Percentiles rank a stretch among this genome's conserved stretches.
Conservation (phyloP, 1,140 invertebrate species). For the Tetragonula clypearis region DNA sequence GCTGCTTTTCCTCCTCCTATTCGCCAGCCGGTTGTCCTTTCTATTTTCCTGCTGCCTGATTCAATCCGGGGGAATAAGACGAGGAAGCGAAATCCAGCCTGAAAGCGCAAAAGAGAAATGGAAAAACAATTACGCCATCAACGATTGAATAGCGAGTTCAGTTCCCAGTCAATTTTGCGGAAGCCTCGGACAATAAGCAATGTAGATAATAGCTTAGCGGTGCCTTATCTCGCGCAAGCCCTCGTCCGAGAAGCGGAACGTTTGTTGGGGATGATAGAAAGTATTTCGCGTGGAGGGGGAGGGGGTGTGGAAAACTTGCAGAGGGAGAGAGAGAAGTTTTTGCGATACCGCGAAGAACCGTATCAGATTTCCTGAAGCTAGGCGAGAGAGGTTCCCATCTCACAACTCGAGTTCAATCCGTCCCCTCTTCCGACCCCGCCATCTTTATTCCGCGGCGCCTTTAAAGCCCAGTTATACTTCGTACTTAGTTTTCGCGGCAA, state of each 20-base stretch:
- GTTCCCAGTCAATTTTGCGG: conserved; percentile 45
- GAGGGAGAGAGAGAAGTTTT: conserved; percentile 52
- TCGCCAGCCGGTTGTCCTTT: neutral
- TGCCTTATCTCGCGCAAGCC: conserved; percentile 23
- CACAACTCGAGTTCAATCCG: conserved; percentile 43
- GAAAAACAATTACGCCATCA: conserved; percentile 43
- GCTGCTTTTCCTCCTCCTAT: neutral
- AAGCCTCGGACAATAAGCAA: conserved; percentile 55
- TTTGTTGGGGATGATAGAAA: conserved; percentile 59
- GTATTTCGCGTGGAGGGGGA: conserved; percentile 36
- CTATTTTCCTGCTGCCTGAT: neutral
- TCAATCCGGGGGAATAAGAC: neutral
- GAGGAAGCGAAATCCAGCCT: too few species aligned
- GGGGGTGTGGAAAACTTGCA: conserved; percentile 40
- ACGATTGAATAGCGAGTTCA: conserved; percentile 28
- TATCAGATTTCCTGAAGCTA: conserved; percentile 63
- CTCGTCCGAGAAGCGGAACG: conserved; percentile 32
- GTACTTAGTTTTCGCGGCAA: conserved; percentile 60
- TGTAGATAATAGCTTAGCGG: conserved; percentile 46
- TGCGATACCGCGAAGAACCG: conserved; percentile 60
- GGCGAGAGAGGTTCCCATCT: conserved; percentile 54
- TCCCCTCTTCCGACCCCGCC: neutral
- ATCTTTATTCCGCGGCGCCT: conserved; percentile 41
- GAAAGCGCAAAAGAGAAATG: conserved; percentile 3
- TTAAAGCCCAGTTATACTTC: conserved; percentile 66